A percentile compares a stretch with the other conserved stretches of the same genome.
Evolutionary conservation across 1,140 invertebrate species (phyloP).

Genomic region (Carcinoscorpius rotundicauda): DNA sequence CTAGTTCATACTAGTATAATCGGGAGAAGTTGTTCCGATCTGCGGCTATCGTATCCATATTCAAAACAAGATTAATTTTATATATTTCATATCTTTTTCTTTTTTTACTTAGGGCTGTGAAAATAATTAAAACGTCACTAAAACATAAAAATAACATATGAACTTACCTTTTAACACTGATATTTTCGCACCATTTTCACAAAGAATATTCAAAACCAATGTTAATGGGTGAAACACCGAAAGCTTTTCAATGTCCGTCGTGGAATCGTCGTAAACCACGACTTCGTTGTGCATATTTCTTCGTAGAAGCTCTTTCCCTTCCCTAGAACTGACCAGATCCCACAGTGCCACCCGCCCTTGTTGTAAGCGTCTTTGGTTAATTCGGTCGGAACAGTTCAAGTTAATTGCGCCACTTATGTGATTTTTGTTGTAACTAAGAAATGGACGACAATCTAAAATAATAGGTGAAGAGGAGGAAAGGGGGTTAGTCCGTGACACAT

Average conservation of each 20-base stretch:
- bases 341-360: slow-evolving; percentile 50
- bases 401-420: slow-evolving; percentile 60
- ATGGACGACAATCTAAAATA: slow-evolving; percentile 49
- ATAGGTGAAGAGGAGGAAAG: no score
- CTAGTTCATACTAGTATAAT: no score
- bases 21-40: no score
- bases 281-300: slow-evolving; percentile 31
- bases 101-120: no score
- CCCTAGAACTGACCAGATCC: slow-evolving; percentile 48
- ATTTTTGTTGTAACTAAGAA: slow-evolving; percentile 54
- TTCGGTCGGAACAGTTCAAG: slow-evolving; percentile 58
- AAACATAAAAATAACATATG: background rate
- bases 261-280: slow-evolving; percentile 55
- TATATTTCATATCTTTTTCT: no score
- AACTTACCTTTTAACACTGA: slow-evolving; percentile 54
- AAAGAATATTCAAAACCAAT: slow-evolving; percentile 50
- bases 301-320: slow-evolving; percentile 49
- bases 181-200: slow-evolving; percentile 55
- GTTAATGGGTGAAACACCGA: slow-evolving; percentile 47
- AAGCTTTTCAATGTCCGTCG: slow-evolving; percentile 45
- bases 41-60: no score
- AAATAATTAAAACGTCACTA: no score
- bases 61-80: no score
- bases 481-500: no score
- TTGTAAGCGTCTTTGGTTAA: slow-evolving; percentile 53